Conservation (phyloP, 1,140 invertebrate genomes). For the Anthonomus grandis region DNA sequence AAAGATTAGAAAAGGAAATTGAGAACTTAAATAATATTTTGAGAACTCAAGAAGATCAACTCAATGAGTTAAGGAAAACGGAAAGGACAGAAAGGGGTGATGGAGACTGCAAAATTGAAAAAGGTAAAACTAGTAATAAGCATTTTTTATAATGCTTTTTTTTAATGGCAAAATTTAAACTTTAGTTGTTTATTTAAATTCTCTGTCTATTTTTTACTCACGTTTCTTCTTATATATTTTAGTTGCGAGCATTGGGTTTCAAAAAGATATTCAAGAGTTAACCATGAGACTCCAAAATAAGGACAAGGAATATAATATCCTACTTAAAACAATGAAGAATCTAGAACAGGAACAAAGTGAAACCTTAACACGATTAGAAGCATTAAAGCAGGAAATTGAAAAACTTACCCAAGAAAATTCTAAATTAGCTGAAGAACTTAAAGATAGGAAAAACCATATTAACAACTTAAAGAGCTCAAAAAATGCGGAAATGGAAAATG, state of each 20-base stretch:
- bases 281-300: not conserved
- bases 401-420: conserved; percentile 12
- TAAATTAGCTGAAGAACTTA: conserved; percentile 10
- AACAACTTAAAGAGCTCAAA: not conserved
- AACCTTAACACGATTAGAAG: not conserved
- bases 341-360: not conserved
- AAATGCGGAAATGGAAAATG: no score
- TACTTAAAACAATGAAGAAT: no score
- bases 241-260: not conserved
- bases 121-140: no score
- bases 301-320: not conserved
- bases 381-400: conserved; percentile 18
- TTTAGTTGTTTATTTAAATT: no score
- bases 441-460: not conserved
- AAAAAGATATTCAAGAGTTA: not conserved
- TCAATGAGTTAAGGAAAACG: not conserved
- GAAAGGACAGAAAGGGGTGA: not conserved
- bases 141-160: no score
- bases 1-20: not conserved
- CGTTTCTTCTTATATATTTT: no score
- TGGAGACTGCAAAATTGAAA: no score
- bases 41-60: not conserved
- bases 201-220: no score
- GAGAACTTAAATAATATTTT: not conserved
- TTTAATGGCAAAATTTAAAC: no score